These are phyloP conservation scores for Emmelina monodactyla DNA, from an alignment of 2,888 invertebrate genomes.

Conservation along the genomic window DNA sequence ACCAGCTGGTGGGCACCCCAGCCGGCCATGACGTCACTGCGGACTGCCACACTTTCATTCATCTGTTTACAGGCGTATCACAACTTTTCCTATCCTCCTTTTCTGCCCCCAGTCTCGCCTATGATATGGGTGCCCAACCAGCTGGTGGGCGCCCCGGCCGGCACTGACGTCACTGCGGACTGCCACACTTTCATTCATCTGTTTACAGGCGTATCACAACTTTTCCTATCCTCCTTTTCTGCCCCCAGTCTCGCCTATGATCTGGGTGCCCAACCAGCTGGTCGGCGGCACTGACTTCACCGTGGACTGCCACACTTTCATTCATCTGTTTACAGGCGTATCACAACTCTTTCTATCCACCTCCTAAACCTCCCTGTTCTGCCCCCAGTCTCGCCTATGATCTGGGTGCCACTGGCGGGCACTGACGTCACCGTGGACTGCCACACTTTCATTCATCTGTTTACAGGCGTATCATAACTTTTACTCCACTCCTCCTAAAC, in stretches of 20 bases:
- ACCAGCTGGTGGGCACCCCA: constrained; percentile 91
- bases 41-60: constrained; percentile 94
- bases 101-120: constrained; percentile 75
- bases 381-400: no score
- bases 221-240: no score
- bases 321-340: no score
- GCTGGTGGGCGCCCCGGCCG: constrained; percentile 88
- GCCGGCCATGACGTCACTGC: constrained; percentile 90
- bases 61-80: no score
- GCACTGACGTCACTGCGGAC: constrained; percentile 90
- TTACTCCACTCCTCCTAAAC: no score
- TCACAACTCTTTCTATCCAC: no score
- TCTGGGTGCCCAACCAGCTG: constrained; percentile 93
- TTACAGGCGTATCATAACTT: no score
- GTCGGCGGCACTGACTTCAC: constrained; percentile 93
- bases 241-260: constrained; percentile 86
- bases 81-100: no score
- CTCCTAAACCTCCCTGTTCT: no score
- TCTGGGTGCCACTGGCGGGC: constrained; percentile 85
- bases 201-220: no score
- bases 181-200: no score
- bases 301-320: constrained; percentile 92
- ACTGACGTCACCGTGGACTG: constrained; percentile 93
- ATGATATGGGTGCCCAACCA: constrained; percentile 96
- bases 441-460: no score